Base-by-base conservation (phyloP, 1,140 invertebrate species). In the Micrasema longulum region DNA sequence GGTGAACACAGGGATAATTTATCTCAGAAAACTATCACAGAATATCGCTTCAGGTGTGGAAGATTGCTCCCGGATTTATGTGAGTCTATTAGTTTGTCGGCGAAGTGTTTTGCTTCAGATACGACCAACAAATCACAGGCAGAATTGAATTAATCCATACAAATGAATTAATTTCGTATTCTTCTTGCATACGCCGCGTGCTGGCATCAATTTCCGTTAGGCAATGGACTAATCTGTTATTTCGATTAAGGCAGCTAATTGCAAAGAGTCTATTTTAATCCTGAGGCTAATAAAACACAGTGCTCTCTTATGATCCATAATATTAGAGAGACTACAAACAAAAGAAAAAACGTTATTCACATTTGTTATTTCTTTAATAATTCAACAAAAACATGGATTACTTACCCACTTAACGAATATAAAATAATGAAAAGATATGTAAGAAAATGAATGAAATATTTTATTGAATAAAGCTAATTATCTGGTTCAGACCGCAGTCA, bases 41-140 rank as follows among this genome's bases (percentile, higher is more conserved):
- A n/a, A 43, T 18, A 43, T 62, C 38, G 36, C 16, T 23, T 26
- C 23, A 45, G 57, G 57, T 63, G 57, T 23, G 57, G 57, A 45
- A 63, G 41, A 63, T 63, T 63, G 41, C 38, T n/a, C 57, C 22
- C 22, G 36, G 41, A 63, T 63, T 63, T 63, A 63, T n/a, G n/a
- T 63, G 38, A 5, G 4, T 16, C 16, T 22, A 63, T 63, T 63
- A 41, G 57, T 63, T 63, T 43, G 20, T 43, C 22, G 41, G 41
- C 20, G 14, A 14, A 20, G n/a, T n/a, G n/a, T n/a, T 45, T 63
- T 63, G 36, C 18, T 63, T 63, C 41, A 43, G 53, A 57, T 57
- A 57, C 20, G 20, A 6, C 11, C 26, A 26, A 57, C 53, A 31
- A 57, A 57, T 57, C 53, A 57, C 53, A 57, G n/a, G 53, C 53